Evolutionary conservation across 2,797 vertebrate genomes (phyloP).

Genomic region (Threskiornis aethiopicus): DNA sequence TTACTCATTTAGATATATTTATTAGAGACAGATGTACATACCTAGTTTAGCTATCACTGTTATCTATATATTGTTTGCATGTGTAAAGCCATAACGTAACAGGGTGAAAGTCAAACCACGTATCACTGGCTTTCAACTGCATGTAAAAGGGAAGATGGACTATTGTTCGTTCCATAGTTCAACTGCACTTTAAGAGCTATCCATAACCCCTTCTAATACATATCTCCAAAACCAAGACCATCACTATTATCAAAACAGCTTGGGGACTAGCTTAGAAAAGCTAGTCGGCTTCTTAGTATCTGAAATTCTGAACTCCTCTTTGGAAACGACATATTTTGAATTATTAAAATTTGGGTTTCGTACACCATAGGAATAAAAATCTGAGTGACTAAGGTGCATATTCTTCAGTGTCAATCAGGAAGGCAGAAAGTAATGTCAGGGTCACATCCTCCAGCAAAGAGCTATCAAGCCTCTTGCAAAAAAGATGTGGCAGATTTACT

Average conservation of each 20-base stretch:
- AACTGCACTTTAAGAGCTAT: neutral
- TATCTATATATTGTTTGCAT: neutral
- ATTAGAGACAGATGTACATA: neutral
- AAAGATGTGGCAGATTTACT: neutral
- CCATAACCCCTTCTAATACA: neutral
- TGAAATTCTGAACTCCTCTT: neutral
- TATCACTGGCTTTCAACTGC: neutral
- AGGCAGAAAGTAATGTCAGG: neutral
- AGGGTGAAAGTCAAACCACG: neutral
- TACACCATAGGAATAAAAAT: neutral
- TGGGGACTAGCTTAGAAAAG: neutral
- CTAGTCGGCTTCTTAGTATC: neutral
- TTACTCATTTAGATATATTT: neutral
- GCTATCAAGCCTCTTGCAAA: neutral
- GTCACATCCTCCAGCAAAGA: neutral
- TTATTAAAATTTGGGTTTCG: neutral
- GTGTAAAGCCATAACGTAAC: neutral
- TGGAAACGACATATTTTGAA: neutral
- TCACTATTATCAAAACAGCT: neutral
- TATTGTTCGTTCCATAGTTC: neutral
- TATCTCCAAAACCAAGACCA: neutral
- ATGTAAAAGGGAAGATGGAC: neutral
- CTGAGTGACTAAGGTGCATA: neutral
- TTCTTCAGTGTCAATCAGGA: neutral
- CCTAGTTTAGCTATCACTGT: neutral